Conservation (phyloP, 2,888 invertebrate genomes). For the Drosophila leonis region DNA sequence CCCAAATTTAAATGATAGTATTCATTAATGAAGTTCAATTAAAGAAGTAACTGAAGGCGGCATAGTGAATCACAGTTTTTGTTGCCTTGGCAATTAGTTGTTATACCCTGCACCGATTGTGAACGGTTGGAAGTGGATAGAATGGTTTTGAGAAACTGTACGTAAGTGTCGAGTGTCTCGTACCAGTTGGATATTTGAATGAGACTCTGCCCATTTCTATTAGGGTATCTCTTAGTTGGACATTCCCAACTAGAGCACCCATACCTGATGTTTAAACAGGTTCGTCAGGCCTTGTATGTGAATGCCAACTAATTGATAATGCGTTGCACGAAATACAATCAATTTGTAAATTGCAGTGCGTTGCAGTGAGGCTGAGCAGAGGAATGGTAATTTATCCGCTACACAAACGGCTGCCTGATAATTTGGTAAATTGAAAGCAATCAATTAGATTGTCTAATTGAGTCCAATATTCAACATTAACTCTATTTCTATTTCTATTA, state of each 20-base stretch:
- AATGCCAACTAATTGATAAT: constrained; percentile 2
- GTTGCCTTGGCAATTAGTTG: not conserved
- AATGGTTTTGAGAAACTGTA: not conserved
- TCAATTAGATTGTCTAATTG: not conserved
- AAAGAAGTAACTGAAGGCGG: not conserved
- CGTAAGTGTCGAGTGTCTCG: too few species aligned
- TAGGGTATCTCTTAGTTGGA: not conserved
- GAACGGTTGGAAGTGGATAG: not conserved
- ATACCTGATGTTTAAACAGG: not conserved
- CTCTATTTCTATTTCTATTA: not conserved
- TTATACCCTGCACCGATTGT: not conserved
- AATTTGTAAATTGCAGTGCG: not conserved
- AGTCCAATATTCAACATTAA: not conserved
- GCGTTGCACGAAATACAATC: not conserved
- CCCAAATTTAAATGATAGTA: not conserved
- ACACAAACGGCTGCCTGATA: not conserved
- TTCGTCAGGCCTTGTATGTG: not conserved
- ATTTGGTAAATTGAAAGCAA: not conserved
- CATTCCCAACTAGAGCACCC: not conserved
- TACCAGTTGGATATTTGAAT: not conserved
- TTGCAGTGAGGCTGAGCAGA: not conserved
- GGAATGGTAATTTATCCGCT: not conserved
- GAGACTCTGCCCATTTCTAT: not conserved
- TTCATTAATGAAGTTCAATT: not conserved
- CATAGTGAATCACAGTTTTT: too few species aligned